Base-by-base conservation (phyloP, 2,113 vertebrate species). In the Spea bombifrons region DNA sequence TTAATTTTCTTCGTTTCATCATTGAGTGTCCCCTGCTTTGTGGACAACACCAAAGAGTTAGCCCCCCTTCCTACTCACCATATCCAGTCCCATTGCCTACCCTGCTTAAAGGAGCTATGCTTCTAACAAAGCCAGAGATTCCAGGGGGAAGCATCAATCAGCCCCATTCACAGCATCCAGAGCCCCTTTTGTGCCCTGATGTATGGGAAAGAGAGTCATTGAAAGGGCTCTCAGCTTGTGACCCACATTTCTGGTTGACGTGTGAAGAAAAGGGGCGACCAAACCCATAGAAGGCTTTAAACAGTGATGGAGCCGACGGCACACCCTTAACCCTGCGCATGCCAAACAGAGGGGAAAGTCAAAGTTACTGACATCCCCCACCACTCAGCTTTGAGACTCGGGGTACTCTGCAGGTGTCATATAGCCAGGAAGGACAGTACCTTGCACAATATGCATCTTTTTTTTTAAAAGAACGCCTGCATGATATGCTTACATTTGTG, bases 161-260 rank as follows among this genome's bases (percentile, higher is more conserved):
- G 49, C 8, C 30, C 77, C 53, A 67, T 73, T 79, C 77, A 73
- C 77, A 57, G 64, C 6, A 50, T 66, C 70, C 63, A 55, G 61
- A 43, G 50, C 44, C 50, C 63, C 63, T 73, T 67, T 72, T 79
- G 70, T 79, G 63, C 66, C 55, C 77, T 66, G 77, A 71, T 73
- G 77, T 79, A 79, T 79, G 70, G 77, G 77, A 79, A 79, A 79
- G 61, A 53, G 59, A 73, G 77, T 47, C 59, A 73, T 49, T 73
- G 70, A 79, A 79, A 78, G 57, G 76, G 15, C 48, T 78, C 61
- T 75, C 43, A 48, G 77, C 70, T 66, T 79, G 77, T 67, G 77
- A 79, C 77, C 50, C 77, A 73, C 61, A 66, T 66, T 73, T 66
- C 64, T 69, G 66, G 53, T 52, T 48, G 46, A 66, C 43, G 47